A percentile compares a stretch with the other conserved stretches of the same genome.
Evolutionary conservation across 2,113 vertebrate genomes (phyloP).

Genomic region (Loxodonta africana): DNA sequence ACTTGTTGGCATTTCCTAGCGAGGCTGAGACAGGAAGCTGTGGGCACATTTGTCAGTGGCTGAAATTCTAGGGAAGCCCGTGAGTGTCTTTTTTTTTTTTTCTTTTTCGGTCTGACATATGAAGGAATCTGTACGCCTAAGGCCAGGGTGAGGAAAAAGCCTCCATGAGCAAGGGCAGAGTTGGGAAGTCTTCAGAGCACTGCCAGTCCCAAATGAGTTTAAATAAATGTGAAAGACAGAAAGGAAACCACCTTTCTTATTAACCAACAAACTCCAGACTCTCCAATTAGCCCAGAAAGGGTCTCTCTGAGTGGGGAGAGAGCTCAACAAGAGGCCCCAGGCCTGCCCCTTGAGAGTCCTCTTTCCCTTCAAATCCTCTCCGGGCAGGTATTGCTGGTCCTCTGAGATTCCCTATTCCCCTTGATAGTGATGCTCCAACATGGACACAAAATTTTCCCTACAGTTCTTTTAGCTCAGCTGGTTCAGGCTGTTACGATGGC

Average conservation of each 20-base stretch:
- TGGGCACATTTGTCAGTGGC: neutral
- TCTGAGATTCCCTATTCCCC: neutral
- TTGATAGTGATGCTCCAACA: neutral
- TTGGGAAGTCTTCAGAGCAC: neutral
- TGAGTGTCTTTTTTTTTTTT: neutral
- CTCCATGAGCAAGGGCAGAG: neutral
- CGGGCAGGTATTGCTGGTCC: neutral
- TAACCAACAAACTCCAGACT: neutral
- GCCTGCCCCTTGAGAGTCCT: too few relatives aligned
- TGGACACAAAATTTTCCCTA: neutral
- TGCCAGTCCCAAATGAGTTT: neutral
- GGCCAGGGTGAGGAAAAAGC: neutral
- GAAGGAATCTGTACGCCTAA: neutral
- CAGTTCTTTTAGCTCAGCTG: neutral
- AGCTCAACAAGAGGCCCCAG: neutral
- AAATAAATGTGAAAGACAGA: neutral
- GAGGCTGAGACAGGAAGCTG: neutral
- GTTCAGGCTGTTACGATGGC: neutral
- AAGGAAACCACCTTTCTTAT: neutral
- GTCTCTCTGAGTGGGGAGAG: neutral
- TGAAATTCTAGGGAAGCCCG: neutral
- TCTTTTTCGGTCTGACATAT: neutral
- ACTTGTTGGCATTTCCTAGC: neutral
- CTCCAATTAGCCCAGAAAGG: neutral
- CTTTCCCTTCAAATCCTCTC: neutral